Evolutionary conservation across 2,888 invertebrate genomes (phyloP), one percentile per base, ranked within the genome.

Genomic region (Baccha elongata): DNA sequence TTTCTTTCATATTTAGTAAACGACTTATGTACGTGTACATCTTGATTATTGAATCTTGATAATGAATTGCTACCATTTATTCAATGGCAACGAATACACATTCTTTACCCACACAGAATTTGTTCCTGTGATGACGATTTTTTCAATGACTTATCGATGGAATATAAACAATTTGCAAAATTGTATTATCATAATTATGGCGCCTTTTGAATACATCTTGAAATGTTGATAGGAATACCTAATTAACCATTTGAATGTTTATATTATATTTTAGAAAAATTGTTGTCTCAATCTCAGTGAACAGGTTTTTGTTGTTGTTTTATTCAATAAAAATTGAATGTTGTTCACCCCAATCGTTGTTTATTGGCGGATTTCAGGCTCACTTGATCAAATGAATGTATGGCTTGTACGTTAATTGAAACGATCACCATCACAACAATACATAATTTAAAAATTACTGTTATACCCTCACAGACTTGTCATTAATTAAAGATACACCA

Each of bases 271-370:
- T 55, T n/a, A n/a, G n/a, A n/a, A n/a, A 21, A 37, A 13, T 6
- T 40, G 58, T 15, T n/a, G n/a, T n/a, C n/a, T n/a, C n/a, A n/a
- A n/a, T n/a, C n/a, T 58, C 15, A 58, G 58, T 15, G 40, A 40
- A 5, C 40, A 26, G n/a, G n/a, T n/a, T n/a, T n/a, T n/a, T n/a
- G n/a, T n/a, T n/a, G n/a, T n/a, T n/a, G n/a, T n/a, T n/a, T n/a
- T n/a, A n/a, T n/a, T n/a, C n/a, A n/a, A n/a, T n/a, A n/a, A 13
- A 40, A 23, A 58, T 40, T 40, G 40, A 58, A 11, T 40, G 58
- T 15, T 58, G 13, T 58, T 58, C 40, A 40, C 58, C 40, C 23
- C 23, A 58, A 26, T 58, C 26, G 58, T 15, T 32, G 21, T 55
- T 55, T 8, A 40, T 37, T 37, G 37, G 15, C 29, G 8, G 1